Evolutionary conservation across 2,113 vertebrate species (phyloP), one percentile per base, ranked within the genome.

Genomic region (Cryptotis parvus): DNA sequence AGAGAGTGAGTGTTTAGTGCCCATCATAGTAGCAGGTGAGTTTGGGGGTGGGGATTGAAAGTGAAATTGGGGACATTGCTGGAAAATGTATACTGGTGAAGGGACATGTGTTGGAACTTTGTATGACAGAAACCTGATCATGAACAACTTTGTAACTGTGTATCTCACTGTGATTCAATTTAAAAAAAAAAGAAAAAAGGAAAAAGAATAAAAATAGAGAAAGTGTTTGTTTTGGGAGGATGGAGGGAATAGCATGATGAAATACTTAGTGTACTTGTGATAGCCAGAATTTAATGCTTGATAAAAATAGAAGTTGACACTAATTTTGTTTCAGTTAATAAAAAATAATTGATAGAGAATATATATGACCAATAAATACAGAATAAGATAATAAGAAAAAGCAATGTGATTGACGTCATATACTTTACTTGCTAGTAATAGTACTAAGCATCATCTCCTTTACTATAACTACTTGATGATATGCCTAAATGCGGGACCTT

Each of bases 271-370:
- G 31, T 83, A 22, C 5, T 8, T 78, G 22, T 27, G 37, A 89
- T 33, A 26, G 35, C 45, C 45, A 49, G 45, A 49, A 49, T 12
- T 55, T 81, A 81, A 79, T 70, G 74, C 4, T 39, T 1, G 15
- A 24, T 77, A 41, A 87, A 82, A 68, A 7, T 81, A 61, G 61
- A 61, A 81, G 76, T 41, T 58, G 41, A 68, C 29, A 94, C 22
- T 84, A 26, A 31, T 15, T 65, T 87, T 68, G 11, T 61, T 77
- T 68, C 29, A 78, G 91, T 66, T 61, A 15, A 61, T n/a, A 61
- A 26, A 61, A 68, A 79, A 55, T 63, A 65, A 88, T 5, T n/a
- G 37, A 33, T 29, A 35, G 27, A 75, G 41, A n/a, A 69, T 37
- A 35, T 1, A 35, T 45, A 9, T n/a, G n/a, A 43, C 39, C 6